Conservation (phyloP, 1,140 invertebrate genomes). For the Sycophaga agraensis region DNA sequence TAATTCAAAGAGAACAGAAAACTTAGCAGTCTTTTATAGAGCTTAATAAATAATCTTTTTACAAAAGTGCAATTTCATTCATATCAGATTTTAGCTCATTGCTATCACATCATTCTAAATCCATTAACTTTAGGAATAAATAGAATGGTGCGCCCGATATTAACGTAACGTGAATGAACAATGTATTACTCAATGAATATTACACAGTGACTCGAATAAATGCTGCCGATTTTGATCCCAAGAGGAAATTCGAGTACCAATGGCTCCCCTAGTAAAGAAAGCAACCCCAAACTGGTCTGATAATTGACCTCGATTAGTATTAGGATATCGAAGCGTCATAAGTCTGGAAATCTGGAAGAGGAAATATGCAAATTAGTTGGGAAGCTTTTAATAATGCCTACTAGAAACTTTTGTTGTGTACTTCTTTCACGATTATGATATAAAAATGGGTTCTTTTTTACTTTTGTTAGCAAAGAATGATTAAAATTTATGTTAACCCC, state of each 20-base stretch:
- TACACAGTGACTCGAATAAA: conserved; percentile 67
- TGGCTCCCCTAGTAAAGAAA: conserved; percentile 50
- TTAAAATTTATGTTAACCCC: background rate
- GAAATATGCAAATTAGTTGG: conserved; percentile 36
- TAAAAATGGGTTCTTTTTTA: too few relatives aligned
- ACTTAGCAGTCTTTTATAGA: conserved; percentile 28
- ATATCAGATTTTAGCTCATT: conserved; percentile 1
- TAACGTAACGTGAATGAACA: conserved; percentile 34
- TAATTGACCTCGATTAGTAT: conserved; percentile 65
- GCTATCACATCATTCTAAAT: conserved; percentile 6
- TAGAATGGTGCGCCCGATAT: conserved; percentile 27
- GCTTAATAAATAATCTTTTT: conserved; percentile 30
- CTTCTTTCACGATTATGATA: too few relatives aligned
- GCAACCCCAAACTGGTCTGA: conserved; percentile 56
- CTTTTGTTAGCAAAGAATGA: conserved; percentile 15
- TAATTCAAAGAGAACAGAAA: conserved; percentile 25
- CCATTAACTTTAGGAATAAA: conserved; percentile 9
- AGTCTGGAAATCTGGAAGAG: conserved; percentile 65
- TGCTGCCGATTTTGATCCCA: conserved; percentile 65
- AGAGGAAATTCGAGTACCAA: conserved; percentile 60
- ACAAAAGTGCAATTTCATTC: conserved; percentile 24
- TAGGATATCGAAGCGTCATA: conserved; percentile 69
- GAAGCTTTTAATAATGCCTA: background rate
- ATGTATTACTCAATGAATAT: conserved; percentile 62
- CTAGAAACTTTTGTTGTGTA: conserved; percentile 9